These are phyloP conservation scores for Leuciscus waleckii DNA, from an alignment of 2,797 vertebrate species.

Conservation along the genomic window DNA sequence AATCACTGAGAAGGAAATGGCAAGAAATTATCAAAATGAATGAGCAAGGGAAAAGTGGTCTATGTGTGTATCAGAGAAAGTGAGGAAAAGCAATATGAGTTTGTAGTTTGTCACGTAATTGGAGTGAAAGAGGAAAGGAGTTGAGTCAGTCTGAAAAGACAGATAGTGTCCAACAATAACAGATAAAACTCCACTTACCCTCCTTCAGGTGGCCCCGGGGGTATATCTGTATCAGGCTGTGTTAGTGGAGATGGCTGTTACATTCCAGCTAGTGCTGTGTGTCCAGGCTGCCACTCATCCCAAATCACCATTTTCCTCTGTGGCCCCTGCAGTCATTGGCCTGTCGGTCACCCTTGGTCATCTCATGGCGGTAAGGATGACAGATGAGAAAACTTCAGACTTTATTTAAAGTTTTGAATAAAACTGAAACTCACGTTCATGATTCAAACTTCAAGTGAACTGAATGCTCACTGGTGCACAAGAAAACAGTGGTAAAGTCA, in stretches of 20 bases:
- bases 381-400: neutral
- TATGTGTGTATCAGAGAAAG: neutral
- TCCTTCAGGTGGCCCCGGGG: conserved; percentile 52
- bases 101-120: conserved; percentile 1
- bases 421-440: neutral
- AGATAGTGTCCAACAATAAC: conserved; percentile 21
- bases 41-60: neutral
- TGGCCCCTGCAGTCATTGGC: conserved; percentile 34
- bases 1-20: neutral
- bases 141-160: conserved; percentile 16
- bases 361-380: conserved; percentile 55
- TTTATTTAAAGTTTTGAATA: neutral
- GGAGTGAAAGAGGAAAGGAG: conserved; percentile 19
- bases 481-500: neutral
- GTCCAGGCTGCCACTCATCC: conserved; percentile 45
- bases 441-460: neutral
- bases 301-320: conserved; percentile 32
- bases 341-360: conserved; percentile 61
- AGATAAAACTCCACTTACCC: conserved; percentile 16
- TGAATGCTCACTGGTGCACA: neutral
- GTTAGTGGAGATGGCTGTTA: conserved; percentile 51
- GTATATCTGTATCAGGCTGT: conserved; percentile 56
- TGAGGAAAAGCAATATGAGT: neutral
- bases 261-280: conserved; percentile 61
- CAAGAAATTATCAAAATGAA: neutral